Percentiles rank a stretch among this genome's conserved stretches.
These are phyloP conservation scores for Ispidina lecontei DNA, from an alignment of 2,797 vertebrate species.

Conservation along the genomic window DNA sequence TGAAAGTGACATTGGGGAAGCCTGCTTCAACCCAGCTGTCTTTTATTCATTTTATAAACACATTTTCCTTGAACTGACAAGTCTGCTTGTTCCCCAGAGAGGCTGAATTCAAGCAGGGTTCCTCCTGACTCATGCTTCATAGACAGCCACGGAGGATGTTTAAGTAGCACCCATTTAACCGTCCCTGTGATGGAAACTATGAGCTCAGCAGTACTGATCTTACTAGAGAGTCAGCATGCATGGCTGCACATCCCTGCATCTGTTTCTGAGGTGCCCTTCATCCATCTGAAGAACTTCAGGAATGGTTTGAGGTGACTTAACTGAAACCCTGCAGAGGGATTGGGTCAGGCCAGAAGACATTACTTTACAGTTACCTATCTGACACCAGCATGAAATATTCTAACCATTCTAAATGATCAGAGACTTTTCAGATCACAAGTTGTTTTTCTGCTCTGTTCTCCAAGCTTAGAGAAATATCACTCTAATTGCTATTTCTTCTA, in stretches of 20 bases:
- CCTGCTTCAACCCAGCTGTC: not conserved
- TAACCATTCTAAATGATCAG: not conserved
- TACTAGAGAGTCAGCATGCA: not conserved
- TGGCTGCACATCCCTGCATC: not conserved
- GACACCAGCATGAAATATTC: not conserved
- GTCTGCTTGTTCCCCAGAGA: not conserved
- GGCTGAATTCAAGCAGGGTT: not conserved
- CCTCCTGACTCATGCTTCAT: not conserved
- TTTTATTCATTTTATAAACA: not conserved
- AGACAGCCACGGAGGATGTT: not conserved
- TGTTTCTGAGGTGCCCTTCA: not conserved
- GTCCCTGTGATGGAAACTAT: accelerated
- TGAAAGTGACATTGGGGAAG: not conserved
- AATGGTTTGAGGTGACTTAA: not conserved
- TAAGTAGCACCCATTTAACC: not conserved
- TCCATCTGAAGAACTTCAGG: not conserved
- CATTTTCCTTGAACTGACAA: not conserved
- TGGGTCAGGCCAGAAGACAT: not conserved
- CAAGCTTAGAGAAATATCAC: not conserved
- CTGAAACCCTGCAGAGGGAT: not conserved
- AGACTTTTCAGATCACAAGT: not conserved
- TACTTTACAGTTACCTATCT: not conserved
- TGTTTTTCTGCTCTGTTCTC: not conserved
- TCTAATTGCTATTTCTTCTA: not conserved
- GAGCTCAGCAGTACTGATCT: not conserved